Percentiles rank a stretch among this genome's conserved stretches.
Conservation (phyloP, 2,113 vertebrate species). For the Cyanistes caeruleus region DNA sequence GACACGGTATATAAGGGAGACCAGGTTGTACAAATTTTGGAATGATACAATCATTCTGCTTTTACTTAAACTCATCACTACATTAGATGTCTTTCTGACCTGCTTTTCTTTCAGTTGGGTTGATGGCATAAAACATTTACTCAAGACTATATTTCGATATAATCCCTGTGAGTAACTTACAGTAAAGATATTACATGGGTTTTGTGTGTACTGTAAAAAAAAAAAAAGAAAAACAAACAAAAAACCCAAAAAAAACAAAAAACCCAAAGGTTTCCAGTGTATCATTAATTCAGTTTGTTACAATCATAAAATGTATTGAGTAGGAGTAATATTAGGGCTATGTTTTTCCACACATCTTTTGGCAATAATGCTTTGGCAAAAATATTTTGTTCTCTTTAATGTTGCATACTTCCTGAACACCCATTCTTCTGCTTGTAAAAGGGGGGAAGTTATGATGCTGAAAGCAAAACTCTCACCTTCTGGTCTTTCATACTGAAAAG, state of each 20-base stretch:
- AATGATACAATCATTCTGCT: not conserved
- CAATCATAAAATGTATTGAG: constrained; percentile 15
- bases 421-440: not conserved
- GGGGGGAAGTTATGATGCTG: not conserved
- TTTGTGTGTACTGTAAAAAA: not conserved
- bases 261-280: not conserved
- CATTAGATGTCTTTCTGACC: not conserved
- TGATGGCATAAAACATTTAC: not conserved
- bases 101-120: not conserved
- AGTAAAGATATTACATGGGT: not conserved
- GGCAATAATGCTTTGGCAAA: constrained; percentile 15
- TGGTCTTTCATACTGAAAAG: not conserved
- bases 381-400: not conserved
- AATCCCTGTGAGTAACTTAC: not conserved
- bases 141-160: not conserved
- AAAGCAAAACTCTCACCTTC: constrained; percentile 13
- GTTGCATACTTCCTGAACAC: not conserved
- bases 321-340: not conserved
- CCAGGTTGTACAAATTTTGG: not conserved
- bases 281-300: constrained; percentile 59
- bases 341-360: not conserved
- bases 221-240: not conserved
- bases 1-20: not conserved
- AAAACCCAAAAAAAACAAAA: not conserved
- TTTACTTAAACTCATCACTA: not conserved